Percentiles rank a stretch among this genome's conserved stretches.
phyloP scores from a whole-genome alignment of 1,140 invertebrate genomes.

The Drosophila repleta region DNA sequence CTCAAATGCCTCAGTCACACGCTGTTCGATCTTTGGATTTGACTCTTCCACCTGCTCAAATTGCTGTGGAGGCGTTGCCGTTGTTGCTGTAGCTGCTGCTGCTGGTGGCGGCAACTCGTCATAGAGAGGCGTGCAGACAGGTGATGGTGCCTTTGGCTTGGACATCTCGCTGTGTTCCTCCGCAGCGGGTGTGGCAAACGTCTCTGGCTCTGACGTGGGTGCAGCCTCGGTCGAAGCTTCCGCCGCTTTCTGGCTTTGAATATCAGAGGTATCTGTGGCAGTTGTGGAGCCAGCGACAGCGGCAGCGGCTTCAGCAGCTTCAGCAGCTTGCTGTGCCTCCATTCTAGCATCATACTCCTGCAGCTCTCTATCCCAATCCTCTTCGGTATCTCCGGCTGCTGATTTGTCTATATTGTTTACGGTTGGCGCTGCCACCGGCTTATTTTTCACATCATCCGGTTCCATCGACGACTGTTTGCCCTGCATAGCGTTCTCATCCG shows the following conservation, averaged over 20 bases:
- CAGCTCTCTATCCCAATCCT: slow-evolving; percentile 80
- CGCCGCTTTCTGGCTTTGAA: background rate
- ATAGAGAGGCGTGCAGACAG: slow-evolving; percentile 70
- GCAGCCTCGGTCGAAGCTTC: background rate
- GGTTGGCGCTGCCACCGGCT: slow-evolving; percentile 25
- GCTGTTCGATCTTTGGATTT: slow-evolving; percentile 14
- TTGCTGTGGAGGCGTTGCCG: slow-evolving; percentile 26
- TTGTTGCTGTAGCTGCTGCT: slow-evolving; percentile 14
- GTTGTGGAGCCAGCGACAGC: background rate
- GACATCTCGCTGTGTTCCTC: slow-evolving; percentile 26
- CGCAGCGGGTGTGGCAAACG: slow-evolving; percentile 16
- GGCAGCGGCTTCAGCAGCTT: slow-evolving; percentile 22
- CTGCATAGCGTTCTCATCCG: slow-evolving; percentile 42
- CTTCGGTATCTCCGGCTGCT: slow-evolving; percentile 65
- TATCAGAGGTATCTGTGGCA: background rate
- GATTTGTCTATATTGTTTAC: slow-evolving; percentile 6
- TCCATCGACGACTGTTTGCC: slow-evolving; percentile 29
- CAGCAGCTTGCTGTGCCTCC: slow-evolving; percentile 55
- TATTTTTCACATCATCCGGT: slow-evolving; percentile 25
- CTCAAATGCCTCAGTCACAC: slow-evolving; percentile 23
- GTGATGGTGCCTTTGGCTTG: slow-evolving; percentile 45
- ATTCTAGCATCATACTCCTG: slow-evolving; percentile 72
- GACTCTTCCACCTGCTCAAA: slow-evolving; percentile 2
- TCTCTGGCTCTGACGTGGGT: background rate
- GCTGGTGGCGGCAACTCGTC: slow-evolving; percentile 68